These are phyloP conservation scores for Aramus guarauna DNA, from an alignment of 2,113 vertebrate species.

Conservation along the genomic window DNA sequence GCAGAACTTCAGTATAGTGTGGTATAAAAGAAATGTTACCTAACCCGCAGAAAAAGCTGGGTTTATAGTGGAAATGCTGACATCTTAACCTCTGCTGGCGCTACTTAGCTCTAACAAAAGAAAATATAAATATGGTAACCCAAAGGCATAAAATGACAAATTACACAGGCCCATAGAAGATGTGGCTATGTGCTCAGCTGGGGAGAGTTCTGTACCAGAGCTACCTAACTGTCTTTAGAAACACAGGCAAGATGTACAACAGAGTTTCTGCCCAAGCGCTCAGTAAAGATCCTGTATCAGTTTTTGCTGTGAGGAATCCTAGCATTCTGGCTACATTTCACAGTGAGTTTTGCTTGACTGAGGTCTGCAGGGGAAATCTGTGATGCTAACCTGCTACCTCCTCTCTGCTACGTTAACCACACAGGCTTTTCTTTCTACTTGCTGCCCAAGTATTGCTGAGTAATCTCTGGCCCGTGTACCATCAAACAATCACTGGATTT, in stretches of 20 bases:
- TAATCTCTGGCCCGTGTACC: background rate
- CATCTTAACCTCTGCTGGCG: background rate
- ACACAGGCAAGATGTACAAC: background rate
- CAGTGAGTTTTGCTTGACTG: background rate
- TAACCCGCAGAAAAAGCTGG: background rate
- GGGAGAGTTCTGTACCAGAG: background rate
- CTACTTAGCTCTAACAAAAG: background rate
- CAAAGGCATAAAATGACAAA: background rate
- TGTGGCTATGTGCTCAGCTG: background rate
- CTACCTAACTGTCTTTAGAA: background rate
- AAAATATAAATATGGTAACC: background rate
- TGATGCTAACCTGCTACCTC: background rate
- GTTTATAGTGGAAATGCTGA: conserved; percentile 12
- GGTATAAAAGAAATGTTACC: background rate
- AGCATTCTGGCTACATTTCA: background rate
- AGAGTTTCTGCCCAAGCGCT: background rate
- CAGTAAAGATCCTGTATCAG: background rate
- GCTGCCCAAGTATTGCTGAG: background rate
- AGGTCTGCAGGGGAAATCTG: background rate
- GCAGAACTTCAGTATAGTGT: background rate
- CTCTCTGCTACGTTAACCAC: background rate
- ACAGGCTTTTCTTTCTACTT: background rate
- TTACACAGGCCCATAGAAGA: background rate
- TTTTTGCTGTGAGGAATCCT: background rate
- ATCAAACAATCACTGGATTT: background rate